Evolutionary conservation across 2,888 invertebrate genomes (phyloP), one percentile per base, ranked within the genome.

Genomic region (Xestia c-nigrum): DNA sequence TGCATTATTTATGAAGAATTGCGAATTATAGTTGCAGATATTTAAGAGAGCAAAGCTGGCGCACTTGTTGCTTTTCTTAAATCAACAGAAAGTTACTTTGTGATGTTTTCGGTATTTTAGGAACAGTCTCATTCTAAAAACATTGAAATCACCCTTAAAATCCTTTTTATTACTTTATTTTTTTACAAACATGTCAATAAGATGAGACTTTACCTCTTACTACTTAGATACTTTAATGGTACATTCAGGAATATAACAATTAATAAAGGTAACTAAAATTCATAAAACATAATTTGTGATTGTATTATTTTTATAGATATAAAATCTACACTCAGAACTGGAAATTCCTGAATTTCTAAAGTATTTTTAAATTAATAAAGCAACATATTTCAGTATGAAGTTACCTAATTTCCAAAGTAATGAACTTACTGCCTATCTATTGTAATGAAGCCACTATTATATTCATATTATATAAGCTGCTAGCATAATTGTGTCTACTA

Each of bases 401-500:
- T 75, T 59, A 72, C 64, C 57, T 70, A 67, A 76, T 80, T 72
- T 71, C 40, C 31, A 65, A 66, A 76, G 38, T 69, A 68, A 67
- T 68, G 59, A 74, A 64, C 67, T 12, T 43, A 43, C 21, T 38
- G 67, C 59, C 55, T 61, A 55, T 59, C 47, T 79, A 31, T 65
- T 68, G 19, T 76, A 76, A 79, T 77, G 68, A 76, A 74, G 57
- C 31, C 19, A 74, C 78, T 71, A 78, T 64, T 69, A 21, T 76
- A 75, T 67, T 69, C 24, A 78, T 21, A 72, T 83, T 68, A 84
- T 67, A 78, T 81, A 78, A 76, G 40, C 47, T 72, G 63, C 57
- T 59, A 55, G 38, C 47, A 47, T 74, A 78, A 70, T 78, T 76
- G 38, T 64, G 46, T 66, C 16, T 21, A 55, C 19, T 74, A 24